phyloP scores from a whole-genome alignment of 1,140 invertebrate genomes.

The Halyomorpha halys region DNA sequence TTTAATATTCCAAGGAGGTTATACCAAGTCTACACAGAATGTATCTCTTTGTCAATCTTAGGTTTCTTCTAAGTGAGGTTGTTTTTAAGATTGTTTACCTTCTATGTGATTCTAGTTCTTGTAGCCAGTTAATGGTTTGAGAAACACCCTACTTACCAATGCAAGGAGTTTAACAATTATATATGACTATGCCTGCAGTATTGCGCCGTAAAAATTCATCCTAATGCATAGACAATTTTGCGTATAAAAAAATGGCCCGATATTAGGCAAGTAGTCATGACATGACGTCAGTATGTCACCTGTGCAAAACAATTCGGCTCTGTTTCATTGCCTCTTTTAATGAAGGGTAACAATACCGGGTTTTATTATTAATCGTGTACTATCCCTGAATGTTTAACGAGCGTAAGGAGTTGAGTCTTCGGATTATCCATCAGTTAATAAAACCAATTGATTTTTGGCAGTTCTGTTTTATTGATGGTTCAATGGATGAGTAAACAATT shows the following conservation, averaged over 20 bases:
- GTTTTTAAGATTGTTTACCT: slow-evolving; percentile 2
- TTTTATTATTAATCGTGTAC: slow-evolving; percentile 1
- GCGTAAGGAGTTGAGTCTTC: too few relatives aligned
- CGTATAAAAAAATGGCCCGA: not conserved
- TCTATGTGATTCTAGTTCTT: not conserved
- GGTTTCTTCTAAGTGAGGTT: slow-evolving; percentile 5
- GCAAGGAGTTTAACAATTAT: too few relatives aligned
- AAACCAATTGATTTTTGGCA: not conserved
- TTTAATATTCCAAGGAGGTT: too few relatives aligned
- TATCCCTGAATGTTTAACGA: too few relatives aligned
- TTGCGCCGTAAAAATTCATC: too few relatives aligned
- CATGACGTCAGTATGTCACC: slow-evolving; percentile 29
- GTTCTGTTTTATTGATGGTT: not conserved
- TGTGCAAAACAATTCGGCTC: slow-evolving; percentile 27
- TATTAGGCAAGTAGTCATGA: slow-evolving; percentile 25
- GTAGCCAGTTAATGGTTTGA: too few relatives aligned
- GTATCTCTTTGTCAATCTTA: not conserved
- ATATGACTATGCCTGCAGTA: too few relatives aligned
- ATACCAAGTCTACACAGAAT: too few relatives aligned
- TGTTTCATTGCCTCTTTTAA: slow-evolving; percentile 13
- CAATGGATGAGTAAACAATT: slow-evolving; percentile 11
- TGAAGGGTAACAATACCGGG: slow-evolving; percentile 10
- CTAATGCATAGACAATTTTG: too few relatives aligned
- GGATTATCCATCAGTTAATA: slow-evolving; percentile 1
- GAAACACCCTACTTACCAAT: too few relatives aligned